These are phyloP conservation scores for Drosophila falleni DNA, from an alignment of 2,888 invertebrate species.

Conservation along the genomic window DNA sequence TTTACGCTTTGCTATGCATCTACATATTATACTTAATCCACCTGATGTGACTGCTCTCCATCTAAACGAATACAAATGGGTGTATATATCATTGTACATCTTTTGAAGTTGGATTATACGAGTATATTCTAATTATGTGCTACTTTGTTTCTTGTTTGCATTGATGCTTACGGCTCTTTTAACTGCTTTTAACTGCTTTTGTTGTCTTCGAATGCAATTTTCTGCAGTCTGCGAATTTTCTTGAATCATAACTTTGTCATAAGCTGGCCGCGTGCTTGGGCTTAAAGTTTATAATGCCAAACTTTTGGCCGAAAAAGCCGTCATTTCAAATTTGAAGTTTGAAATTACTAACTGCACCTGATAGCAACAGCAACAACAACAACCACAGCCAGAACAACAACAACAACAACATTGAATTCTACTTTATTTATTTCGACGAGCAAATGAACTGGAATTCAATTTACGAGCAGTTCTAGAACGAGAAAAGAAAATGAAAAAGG, in stretches of 20 bases:
- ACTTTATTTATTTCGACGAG: constrained; percentile 50
- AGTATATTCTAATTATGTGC: constrained; percentile 8
- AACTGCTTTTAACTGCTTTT: neutral
- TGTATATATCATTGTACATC: neutral
- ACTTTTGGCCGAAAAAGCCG: constrained; percentile 15
- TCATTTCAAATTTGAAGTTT: constrained; percentile 11
- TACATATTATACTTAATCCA: constrained; percentile 40
- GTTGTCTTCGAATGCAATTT: constrained; percentile 26
- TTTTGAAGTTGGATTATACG: neutral
- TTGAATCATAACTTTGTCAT: constrained; percentile 16
- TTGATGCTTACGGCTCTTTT: neutral
- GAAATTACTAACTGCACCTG: constrained; percentile 37
- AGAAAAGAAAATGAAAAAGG: neutral
- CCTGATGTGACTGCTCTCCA: constrained; percentile 1
- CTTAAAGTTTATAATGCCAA: constrained; percentile 17
- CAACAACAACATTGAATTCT: constrained; percentile 15
- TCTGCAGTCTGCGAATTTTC: constrained; percentile 11
- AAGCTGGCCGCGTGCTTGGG: constrained; percentile 11
- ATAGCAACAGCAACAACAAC: constrained; percentile 13
- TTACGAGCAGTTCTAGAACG: constrained; percentile 31
- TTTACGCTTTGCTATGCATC: constrained; percentile 45
- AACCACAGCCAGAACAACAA: too few relatives aligned
- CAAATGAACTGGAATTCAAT: constrained; percentile 57
- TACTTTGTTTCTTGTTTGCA: neutral
- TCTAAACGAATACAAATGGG: constrained; percentile 13